These are phyloP conservation scores for Ephydatia muelleri DNA, from an alignment of 37 sponge, comb jelly and placozoan genomes.

Conservation along the genomic window DNA sequence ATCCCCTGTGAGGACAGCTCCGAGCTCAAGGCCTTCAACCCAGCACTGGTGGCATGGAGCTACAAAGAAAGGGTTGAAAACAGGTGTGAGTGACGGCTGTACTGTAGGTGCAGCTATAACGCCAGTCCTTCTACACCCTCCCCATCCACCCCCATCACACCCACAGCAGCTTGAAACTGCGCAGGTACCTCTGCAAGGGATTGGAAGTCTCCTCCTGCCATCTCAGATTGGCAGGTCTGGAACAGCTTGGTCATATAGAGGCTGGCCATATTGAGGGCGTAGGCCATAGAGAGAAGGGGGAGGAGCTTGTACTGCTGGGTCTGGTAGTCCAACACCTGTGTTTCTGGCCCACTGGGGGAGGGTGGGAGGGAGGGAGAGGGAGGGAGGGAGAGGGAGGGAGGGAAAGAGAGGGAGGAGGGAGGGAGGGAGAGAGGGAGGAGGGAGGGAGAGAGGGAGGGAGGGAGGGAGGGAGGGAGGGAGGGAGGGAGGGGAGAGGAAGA, in stretches of 20 bases:
- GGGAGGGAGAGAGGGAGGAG: no score
- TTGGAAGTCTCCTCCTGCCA: constrained; percentile 58
- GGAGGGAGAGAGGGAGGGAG: no score
- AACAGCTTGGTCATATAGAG: constrained; percentile 58
- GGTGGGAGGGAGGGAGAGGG: no score
- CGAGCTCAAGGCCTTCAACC: constrained; percentile 80
- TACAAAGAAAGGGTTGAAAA: constrained; percentile 13
- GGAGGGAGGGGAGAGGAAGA: no score
- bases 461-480: no score
- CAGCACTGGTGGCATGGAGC: constrained; percentile 94
- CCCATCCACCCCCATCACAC: no score
- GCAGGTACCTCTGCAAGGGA: not conserved
- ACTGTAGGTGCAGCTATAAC: no score
- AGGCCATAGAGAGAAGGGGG: constrained; percentile 81
- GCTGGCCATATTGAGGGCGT: constrained; percentile 62
- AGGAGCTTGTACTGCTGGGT: constrained; percentile 91
- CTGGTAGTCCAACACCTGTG: constrained; percentile 86
- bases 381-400: no score
- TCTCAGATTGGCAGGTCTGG: not conserved
- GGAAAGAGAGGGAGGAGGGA: no score
- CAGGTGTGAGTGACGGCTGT: no score
- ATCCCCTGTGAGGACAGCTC: constrained; percentile 63
- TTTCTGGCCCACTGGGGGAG: constrained; percentile 66
- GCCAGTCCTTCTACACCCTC: no score
- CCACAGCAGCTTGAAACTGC: no score